Evolutionary conservation across 1,140 invertebrate species (phyloP), one percentile per base, ranked within the genome.

Genomic region (Streblospio benedicti): DNA sequence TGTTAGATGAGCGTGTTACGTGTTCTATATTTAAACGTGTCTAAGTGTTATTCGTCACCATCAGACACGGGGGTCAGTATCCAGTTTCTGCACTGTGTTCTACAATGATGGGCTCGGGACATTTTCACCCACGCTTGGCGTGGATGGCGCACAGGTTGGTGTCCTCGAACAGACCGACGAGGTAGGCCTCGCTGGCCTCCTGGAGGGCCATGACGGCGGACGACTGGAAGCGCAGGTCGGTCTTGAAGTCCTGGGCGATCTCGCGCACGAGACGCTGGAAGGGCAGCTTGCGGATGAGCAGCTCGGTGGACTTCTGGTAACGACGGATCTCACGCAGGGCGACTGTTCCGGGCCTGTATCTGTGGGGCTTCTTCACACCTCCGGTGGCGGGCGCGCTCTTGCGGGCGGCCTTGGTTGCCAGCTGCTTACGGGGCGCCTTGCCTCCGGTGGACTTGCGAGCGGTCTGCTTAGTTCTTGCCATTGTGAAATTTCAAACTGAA

Each of bases 141-240:
- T 94, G 91, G 76, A 93, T 93, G 62, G 91, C 90, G 80, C 90
- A 93, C 83, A 93, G 83, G 79, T 93, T 93, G 61, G 90, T 92
- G 78, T 93, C 90, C 84, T 94, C 91, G 82, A 74, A 93, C 12
- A 93, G 81, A 67, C 89, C 88, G 9, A 92, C 89, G 59, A 92
- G 73, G 71, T 91, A 93, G 25, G 90, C 88, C 73, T 94, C 91
- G 67, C 86, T 88, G 18, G 91, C 90, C 83, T 93, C 91, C 83
- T 90, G 69, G 0, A 76, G 61, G 49, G 74, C 74, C 35, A 67
- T 67, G 57, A 80, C 72, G 30, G 86, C 85, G 4, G 69, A 55
- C 4, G 65, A 61, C 64, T 86, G 83, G 63, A 87, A 83, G 57
- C 81, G 71, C 33, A 83, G 67, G 69, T 83, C 82, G 41, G 82